Percentiles rank a stretch among this genome's conserved stretches.
phyloP scores from a whole-genome alignment of 2,888 invertebrate species.

The Drosophila cracens region DNA sequence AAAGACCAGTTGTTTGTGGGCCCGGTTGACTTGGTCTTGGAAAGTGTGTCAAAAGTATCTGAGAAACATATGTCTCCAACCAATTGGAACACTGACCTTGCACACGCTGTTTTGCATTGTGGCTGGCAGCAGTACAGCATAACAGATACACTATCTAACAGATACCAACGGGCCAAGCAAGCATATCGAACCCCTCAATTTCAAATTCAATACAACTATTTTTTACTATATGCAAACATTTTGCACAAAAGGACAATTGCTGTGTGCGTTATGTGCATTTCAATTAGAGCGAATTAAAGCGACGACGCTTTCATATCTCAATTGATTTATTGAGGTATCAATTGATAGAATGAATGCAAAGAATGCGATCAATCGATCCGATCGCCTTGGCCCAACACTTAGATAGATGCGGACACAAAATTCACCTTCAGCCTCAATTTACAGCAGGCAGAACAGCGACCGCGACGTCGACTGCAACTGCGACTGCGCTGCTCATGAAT shows the following conservation, averaged over 20 bases:
- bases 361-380: conserved; percentile 46
- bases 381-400: conserved; percentile 63
- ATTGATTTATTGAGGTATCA: conserved; percentile 73
- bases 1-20: conserved; percentile 45
- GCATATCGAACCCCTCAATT: conserved; percentile 23
- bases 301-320: conserved; percentile 57
- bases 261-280: conserved; percentile 40
- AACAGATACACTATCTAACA: conserved; percentile 47
- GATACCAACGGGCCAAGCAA: conserved; percentile 28
- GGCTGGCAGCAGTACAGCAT: neutral
- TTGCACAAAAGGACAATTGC: conserved; percentile 63
- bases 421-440: conserved; percentile 77
- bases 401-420: conserved; percentile 34
- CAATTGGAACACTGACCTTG: conserved; percentile 70
- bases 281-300: conserved; percentile 39
- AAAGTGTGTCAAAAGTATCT: conserved; percentile 54
- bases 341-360: conserved; percentile 56
- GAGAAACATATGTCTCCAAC: conserved; percentile 22
- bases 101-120: conserved; percentile 64
- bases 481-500: conserved; percentile 33
- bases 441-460: conserved; percentile 12
- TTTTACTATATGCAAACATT: conserved; percentile 21
- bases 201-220: conserved; percentile 1
- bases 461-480: conserved; percentile 19
- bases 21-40: conserved; percentile 7